These are phyloP conservation scores for Indicator maculatus DNA, from an alignment of 2,113 vertebrate species.

Conservation along the genomic window DNA sequence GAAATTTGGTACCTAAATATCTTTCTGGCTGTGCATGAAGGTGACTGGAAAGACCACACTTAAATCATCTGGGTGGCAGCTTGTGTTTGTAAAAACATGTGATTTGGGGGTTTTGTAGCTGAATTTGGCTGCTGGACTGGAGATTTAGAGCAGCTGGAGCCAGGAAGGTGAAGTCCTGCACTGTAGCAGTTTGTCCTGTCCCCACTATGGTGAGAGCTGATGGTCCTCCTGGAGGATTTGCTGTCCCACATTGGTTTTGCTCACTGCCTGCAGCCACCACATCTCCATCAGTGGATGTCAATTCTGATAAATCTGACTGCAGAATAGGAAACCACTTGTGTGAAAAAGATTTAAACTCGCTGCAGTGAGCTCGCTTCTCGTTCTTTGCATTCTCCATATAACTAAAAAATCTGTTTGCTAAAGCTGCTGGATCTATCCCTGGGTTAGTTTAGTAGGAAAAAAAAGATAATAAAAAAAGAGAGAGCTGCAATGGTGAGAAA, in stretches of 20 bases:
- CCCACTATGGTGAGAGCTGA: rapidly evolving
- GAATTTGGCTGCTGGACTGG: background rate
- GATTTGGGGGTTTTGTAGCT: background rate
- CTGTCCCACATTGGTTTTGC: background rate
- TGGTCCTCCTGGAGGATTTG: background rate
- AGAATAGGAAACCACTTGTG: background rate
- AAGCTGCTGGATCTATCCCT: background rate
- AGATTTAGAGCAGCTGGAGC: background rate
- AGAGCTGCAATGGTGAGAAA: background rate
- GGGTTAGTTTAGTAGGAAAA: background rate
- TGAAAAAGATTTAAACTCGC: background rate
- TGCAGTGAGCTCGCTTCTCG: background rate
- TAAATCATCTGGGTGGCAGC: background rate
- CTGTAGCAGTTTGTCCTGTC: background rate
- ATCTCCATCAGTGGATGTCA: background rate
- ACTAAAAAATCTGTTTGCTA: background rate
- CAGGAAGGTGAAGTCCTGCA: background rate
- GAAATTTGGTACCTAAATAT: background rate
- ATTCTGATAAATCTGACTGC: background rate
- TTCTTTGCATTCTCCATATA: background rate
- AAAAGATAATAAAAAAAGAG: too few species aligned
- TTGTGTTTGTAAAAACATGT: background rate
- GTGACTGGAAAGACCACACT: background rate
- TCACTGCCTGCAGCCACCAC: background rate
- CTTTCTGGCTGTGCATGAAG: background rate